phyloP scores from a whole-genome alignment of 1,140 invertebrate genomes.

The Camponotus pennsylvanicus region DNA sequence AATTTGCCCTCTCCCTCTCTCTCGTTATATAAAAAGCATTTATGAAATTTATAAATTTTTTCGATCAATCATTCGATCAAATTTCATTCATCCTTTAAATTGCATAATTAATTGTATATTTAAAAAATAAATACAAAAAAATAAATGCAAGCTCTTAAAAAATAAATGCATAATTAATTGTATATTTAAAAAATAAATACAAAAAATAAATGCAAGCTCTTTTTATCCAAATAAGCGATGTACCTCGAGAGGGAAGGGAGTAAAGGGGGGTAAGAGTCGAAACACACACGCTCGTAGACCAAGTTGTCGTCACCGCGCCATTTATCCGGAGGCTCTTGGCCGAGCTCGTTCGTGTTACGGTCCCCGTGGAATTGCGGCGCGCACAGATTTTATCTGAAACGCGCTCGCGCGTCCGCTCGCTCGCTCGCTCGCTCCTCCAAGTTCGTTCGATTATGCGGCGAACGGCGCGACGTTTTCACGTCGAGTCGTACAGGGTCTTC shows the following conservation, averaged over 20 bases:
- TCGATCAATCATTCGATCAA: too few species aligned
- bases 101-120: too few species aligned
- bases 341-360: conserved; percentile 18
- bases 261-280: neutral
- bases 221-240: too few species aligned
- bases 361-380: conserved; percentile 32
- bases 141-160: too few species aligned
- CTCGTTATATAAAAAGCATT: too few species aligned
- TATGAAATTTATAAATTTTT: too few species aligned
- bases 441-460: conserved; percentile 29
- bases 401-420: conserved; percentile 15
- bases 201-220: too few species aligned
- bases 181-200: too few species aligned
- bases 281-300: neutral
- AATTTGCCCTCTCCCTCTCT: too few species aligned
- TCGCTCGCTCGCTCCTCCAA: conserved; percentile 24
- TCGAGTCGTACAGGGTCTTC: conserved; percentile 79
- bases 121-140: too few species aligned
- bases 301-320: conserved; percentile 17
- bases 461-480: conserved; percentile 82
- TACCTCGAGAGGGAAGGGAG: neutral
- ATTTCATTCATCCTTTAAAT: too few species aligned
- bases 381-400: conserved; percentile 55
- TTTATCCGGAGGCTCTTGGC: conserved; percentile 16
- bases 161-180: too few species aligned